Evolutionary conservation across 1,140 invertebrate species (phyloP).

Genomic region (Xylocopa sonorina): DNA sequence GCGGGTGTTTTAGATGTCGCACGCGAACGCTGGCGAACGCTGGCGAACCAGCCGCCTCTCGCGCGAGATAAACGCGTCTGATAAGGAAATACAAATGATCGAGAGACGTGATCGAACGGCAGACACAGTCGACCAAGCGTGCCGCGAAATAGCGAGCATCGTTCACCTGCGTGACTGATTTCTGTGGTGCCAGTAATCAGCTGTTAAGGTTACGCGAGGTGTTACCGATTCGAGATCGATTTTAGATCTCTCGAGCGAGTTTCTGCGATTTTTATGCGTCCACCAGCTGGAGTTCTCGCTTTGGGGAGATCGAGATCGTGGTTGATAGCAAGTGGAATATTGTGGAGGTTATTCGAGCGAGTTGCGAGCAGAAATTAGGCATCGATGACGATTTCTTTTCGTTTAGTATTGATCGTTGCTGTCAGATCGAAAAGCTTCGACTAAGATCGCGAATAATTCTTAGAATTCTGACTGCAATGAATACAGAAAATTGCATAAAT

Average conservation of each 20-base stretch:
- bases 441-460: too few relatives aligned
- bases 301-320: too few relatives aligned
- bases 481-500: neutral
- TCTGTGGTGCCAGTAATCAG: neutral
- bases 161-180: conserved; percentile 14
- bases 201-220: neutral
- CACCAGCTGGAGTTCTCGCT: too few relatives aligned
- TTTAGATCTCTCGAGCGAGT: too few relatives aligned
- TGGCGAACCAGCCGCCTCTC: too few relatives aligned
- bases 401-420: neutral
- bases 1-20: neutral
- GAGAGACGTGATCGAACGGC: conserved; percentile 13
- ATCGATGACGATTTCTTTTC: neutral
- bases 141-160: conserved; percentile 13
- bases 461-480: neutral
- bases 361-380: too few relatives aligned
- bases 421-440: too few relatives aligned
- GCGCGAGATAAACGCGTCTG: conserved; percentile 37
- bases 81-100: conserved; percentile 43
- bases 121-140: neutral
- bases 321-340: too few relatives aligned
- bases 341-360: too few relatives aligned
- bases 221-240: neutral
- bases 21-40: too few relatives aligned
- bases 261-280: too few relatives aligned